A percentile compares a stretch with the other conserved stretches of the same genome.
Conservation (phyloP, 2,113 vertebrate species). For the Manacus vitellinus region DNA sequence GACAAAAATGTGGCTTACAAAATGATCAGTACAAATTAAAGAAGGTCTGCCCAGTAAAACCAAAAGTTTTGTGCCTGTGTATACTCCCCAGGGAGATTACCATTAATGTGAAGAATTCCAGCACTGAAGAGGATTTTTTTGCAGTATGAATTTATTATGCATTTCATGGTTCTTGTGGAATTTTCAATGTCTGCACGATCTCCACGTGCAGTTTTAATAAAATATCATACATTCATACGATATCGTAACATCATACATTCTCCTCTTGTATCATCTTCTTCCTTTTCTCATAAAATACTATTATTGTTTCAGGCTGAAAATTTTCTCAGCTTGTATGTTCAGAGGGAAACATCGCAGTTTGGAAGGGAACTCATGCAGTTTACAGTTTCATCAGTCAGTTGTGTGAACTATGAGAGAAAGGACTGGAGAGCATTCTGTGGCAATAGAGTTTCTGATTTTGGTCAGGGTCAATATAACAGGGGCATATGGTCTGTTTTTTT, state of each 20-base stretch:
- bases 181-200: not conserved
- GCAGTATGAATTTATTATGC: not conserved
- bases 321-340: not conserved
- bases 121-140: not conserved
- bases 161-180: conserved; percentile 1
- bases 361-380: not conserved
- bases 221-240: not conserved
- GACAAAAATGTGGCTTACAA: not conserved
- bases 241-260: not conserved
- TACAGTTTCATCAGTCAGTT: not conserved
- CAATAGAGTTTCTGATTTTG: not conserved
- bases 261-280: not conserved
- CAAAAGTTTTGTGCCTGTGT: not conserved
- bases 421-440: not conserved
- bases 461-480: not conserved
- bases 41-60: not conserved
- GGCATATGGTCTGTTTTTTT: not conserved
- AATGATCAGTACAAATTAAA: not conserved
- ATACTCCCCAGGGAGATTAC: not conserved
- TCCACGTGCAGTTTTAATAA: not conserved
- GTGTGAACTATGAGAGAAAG: not conserved
- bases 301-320: not conserved
- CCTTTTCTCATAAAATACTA: not conserved
- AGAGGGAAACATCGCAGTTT: fast-evolving
- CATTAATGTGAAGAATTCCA: not conserved